These are phyloP conservation scores for Apus apus DNA, from an alignment of 2,113 vertebrate species.

Conservation along the genomic window DNA sequence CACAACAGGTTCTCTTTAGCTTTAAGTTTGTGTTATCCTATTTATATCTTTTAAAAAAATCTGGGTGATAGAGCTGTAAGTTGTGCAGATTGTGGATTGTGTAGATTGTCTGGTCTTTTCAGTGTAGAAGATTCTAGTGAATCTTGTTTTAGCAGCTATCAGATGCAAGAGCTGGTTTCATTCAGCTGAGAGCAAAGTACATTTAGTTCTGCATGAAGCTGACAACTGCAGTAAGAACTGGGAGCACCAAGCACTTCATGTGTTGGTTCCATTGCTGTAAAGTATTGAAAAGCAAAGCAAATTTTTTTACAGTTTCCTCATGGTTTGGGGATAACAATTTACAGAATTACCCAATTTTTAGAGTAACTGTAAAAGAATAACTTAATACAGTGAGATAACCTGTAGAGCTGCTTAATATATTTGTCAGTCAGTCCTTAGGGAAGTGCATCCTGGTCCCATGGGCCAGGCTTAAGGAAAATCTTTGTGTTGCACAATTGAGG, in stretches of 20 bases:
- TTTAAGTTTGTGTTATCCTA: constrained; percentile 19
- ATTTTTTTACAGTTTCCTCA: background rate
- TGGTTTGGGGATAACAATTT: background rate
- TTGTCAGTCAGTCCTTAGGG: background rate
- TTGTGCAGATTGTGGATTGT: constrained; percentile 30
- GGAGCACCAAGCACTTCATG: background rate
- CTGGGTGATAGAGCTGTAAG: constrained; percentile 8
- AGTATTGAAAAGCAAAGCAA: background rate
- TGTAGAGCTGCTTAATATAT: background rate
- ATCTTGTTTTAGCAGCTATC: constrained; percentile 12
- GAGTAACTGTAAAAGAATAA: background rate
- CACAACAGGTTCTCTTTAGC: constrained; percentile 13
- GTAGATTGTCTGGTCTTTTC: constrained; percentile 26
- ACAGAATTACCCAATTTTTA: background rate
- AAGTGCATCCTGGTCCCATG: background rate
- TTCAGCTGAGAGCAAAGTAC: constrained; percentile 1
- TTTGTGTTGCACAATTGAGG: background rate
- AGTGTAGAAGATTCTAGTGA: constrained; percentile 12
- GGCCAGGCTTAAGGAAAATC: background rate
- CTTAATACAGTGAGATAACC: background rate
- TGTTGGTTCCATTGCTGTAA: background rate
- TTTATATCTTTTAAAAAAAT: constrained; percentile 4
- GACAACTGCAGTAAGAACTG: background rate
- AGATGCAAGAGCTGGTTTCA: constrained; percentile 5
- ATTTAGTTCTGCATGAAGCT: background rate